phyloP scores from a whole-genome alignment of 2,797 vertebrate genomes.

The Cossypha heuglini region DNA sequence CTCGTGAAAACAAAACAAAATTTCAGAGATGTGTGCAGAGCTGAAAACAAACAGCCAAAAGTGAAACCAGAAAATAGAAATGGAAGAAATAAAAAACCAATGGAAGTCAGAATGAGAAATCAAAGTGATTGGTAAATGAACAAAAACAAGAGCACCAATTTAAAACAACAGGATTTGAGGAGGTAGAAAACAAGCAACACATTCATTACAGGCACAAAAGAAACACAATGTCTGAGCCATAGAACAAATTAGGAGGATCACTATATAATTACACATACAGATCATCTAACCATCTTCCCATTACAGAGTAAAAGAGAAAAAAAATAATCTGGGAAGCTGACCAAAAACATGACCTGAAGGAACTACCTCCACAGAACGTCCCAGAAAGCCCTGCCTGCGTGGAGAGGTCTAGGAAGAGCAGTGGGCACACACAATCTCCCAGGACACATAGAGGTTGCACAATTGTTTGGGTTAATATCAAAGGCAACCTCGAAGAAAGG shows the following conservation, averaged over 20 bases:
- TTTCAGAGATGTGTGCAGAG: not conserved
- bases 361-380: not conserved
- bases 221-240: not conserved
- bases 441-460: conserved; percentile 42
- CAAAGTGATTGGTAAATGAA: not conserved
- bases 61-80: not conserved
- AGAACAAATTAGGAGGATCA: not conserved
- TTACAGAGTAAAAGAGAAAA: not conserved
- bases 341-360: conserved; percentile 1
- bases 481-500: conserved; percentile 51
- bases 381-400: not conserved
- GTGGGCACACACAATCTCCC: not conserved
- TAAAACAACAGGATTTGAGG: not conserved
- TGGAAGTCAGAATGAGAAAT: not conserved
- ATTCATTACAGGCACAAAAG: not conserved
- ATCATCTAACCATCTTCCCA: not conserved
- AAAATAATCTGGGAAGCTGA: not conserved
- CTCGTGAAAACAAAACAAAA: not conserved
- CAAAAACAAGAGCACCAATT: not conserved
- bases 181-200: not conserved
- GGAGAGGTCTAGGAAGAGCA: not conserved
- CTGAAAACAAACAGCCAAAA: not conserved
- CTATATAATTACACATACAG: not conserved
- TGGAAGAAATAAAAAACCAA: not conserved
- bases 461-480: conserved; percentile 43